These are phyloP conservation scores for Podarcis cretensis DNA, from an alignment of 2,113 vertebrate species.

Conservation along the genomic window DNA sequence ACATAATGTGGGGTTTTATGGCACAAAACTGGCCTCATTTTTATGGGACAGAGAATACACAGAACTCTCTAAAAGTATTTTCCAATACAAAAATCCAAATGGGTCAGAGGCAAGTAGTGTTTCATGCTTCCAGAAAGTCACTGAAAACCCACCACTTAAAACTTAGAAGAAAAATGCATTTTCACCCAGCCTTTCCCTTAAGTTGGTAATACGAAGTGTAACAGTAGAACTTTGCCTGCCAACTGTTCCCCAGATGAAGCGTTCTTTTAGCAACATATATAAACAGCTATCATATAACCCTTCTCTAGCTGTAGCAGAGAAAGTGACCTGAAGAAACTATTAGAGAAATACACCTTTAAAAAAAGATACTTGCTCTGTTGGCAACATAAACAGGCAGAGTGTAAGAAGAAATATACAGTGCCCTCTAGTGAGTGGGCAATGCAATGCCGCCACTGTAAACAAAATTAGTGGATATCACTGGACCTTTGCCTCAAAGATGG, in stretches of 20 bases:
- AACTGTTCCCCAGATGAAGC: background rate
- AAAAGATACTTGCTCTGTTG: background rate
- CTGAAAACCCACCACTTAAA: background rate
- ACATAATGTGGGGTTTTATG: background rate
- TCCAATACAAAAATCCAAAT: background rate
- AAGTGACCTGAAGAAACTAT: background rate
- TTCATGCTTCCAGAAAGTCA: background rate
- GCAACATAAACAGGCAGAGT: background rate
- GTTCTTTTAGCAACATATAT: background rate
- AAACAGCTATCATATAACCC: background rate
- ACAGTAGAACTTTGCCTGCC: background rate
- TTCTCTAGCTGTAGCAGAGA: background rate
- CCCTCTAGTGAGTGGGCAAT: slow-evolving; percentile 61
- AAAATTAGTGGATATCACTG: slow-evolving; percentile 17
- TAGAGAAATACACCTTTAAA: background rate
- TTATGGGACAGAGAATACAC: background rate
- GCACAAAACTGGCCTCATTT: background rate
- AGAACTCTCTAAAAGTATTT: background rate
- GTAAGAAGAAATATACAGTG: slow-evolving; percentile 11
- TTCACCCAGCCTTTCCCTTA: background rate
- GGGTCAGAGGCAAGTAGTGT: background rate
- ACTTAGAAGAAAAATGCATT: background rate
- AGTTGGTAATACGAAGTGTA: background rate
- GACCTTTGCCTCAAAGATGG: slow-evolving; percentile 5
- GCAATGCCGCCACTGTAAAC: slow-evolving; percentile 35